phyloP scores from a whole-genome alignment of 2,113 vertebrate genomes.

The Mungos mungo region DNA sequence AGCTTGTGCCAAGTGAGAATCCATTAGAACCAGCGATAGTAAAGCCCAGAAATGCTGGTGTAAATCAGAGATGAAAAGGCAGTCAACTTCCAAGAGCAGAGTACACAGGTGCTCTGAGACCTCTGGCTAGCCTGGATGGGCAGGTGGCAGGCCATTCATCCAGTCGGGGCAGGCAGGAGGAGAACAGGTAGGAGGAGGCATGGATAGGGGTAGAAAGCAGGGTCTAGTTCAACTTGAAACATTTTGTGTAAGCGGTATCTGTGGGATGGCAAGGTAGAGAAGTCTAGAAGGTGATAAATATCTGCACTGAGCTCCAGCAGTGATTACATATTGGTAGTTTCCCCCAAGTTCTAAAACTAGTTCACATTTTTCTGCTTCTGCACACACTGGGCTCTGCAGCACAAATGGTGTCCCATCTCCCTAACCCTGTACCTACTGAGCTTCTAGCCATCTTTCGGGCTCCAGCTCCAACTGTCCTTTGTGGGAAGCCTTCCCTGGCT shows the following conservation, averaged over 20 bases:
- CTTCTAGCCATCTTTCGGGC: not conserved
- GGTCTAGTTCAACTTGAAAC: not conserved
- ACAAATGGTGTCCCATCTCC: not conserved
- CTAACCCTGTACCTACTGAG: not conserved
- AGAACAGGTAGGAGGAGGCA: not conserved
- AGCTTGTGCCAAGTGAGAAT: slow-evolving; percentile 65
- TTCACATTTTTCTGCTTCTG: not conserved
- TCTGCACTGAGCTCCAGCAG: not conserved
- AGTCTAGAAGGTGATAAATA: not conserved
- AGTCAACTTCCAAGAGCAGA: not conserved
- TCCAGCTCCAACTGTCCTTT: not conserved
- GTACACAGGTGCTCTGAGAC: not conserved
- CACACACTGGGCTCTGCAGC: not conserved
- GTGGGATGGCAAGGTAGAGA: not conserved
- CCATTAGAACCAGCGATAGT: slow-evolving; percentile 50
- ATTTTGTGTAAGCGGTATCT: not conserved
- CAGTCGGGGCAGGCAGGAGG: not conserved
- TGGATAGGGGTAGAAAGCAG: not conserved
- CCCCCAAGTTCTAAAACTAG: not conserved
- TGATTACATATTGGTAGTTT: not conserved
- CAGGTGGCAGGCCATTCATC: not conserved
- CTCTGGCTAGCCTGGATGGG: not conserved
- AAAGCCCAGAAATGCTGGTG: slow-evolving; percentile 53
- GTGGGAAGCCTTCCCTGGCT: not conserved
- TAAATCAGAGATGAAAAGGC: slow-evolving; percentile 40